phyloP scores from a whole-genome alignment of 2,113 vertebrate genomes.

The Pontoporia blainvillei region DNA sequence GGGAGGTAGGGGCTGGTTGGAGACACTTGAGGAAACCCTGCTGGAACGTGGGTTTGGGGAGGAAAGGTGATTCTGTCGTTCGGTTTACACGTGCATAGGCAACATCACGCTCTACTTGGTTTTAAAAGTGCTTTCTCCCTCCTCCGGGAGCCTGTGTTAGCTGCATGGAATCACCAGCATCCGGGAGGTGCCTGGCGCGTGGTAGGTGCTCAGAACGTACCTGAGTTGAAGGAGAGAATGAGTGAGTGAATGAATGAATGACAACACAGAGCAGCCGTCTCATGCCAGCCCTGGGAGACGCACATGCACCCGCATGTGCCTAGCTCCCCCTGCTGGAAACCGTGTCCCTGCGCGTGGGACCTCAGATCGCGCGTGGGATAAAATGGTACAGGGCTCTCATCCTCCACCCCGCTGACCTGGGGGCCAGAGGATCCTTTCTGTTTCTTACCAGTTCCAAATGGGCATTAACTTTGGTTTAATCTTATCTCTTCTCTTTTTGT shows the following conservation, averaged over 20 bases:
- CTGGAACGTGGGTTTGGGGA: fast-evolving
- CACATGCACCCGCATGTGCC: fast-evolving
- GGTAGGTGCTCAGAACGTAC: fast-evolving
- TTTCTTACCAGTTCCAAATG: background rate
- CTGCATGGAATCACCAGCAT: fast-evolving
- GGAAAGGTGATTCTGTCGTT: fast-evolving
- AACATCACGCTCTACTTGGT: fast-evolving
- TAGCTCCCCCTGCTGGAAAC: background rate
- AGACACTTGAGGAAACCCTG: fast-evolving
- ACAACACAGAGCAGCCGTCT: fast-evolving
- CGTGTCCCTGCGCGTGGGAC: fast-evolving
- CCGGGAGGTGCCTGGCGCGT: fast-evolving
- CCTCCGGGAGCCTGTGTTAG: fast-evolving
- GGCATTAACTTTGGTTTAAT: background rate
- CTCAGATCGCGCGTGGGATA: fast-evolving
- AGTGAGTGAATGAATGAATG: fast-evolving
- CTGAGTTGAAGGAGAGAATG: background rate
- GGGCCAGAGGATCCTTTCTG: background rate
- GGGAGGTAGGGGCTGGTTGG: conserved; percentile 82
- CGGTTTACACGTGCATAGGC: fast-evolving
- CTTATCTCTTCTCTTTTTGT: too few species aligned
- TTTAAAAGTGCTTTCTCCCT: fast-evolving
- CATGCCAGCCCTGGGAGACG: fast-evolving
- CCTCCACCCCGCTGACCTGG: fast-evolving
- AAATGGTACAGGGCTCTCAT: fast-evolving